Conservation (phyloP, 2,113 vertebrate genomes). For the Rhinolophus sinicus region DNA sequence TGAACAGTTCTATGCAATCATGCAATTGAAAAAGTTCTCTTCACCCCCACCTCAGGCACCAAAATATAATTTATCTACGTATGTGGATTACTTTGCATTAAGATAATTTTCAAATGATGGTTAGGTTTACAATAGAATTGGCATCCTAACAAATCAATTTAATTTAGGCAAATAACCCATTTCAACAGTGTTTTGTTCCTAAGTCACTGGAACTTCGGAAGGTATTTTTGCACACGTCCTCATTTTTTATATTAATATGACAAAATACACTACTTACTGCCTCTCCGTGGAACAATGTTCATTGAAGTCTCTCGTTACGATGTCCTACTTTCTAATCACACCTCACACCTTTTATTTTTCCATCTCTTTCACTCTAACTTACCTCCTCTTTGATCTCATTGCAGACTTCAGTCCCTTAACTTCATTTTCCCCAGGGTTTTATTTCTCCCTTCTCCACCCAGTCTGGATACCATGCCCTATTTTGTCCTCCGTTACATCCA, state of each 20-base stretch:
- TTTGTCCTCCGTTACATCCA: neutral
- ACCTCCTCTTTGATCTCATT: neutral
- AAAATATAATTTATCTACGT: neutral
- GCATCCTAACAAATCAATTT: neutral
- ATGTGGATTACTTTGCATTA: neutral
- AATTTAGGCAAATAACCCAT: constrained; percentile 22
- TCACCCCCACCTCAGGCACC: neutral
- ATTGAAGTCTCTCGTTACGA: neutral
- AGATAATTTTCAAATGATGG: neutral
- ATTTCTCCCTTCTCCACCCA: neutral
- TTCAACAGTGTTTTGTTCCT: neutral
- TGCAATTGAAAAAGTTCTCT: neutral
- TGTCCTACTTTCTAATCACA: neutral
- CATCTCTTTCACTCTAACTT: neutral
- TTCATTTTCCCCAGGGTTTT: neutral
- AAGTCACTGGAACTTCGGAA: constrained; percentile 23
- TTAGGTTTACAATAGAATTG: neutral
- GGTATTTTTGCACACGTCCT: neutral
- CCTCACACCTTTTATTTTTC: neutral
- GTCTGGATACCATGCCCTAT: neutral
- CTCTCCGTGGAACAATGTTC: neutral
- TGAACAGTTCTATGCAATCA: neutral
- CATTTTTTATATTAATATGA: constrained; percentile 17
- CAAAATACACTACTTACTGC: neutral
- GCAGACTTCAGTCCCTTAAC: neutral